Percentiles rank a stretch among this genome's conserved stretches.
phyloP scores from a whole-genome alignment of 2,888 invertebrate species.

The Dryobotodes eremita region DNA sequence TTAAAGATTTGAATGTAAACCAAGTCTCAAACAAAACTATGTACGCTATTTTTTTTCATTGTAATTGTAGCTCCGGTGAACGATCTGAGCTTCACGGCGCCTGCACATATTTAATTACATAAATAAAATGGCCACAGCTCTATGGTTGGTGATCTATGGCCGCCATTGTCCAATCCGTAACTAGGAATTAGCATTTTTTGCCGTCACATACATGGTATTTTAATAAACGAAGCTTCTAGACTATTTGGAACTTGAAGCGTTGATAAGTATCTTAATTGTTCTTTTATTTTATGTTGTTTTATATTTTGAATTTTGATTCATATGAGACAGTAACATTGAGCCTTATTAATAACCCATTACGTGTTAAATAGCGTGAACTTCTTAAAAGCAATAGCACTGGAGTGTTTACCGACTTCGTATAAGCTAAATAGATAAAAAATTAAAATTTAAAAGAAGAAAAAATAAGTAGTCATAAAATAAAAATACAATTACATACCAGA shows the following conservation, averaged over 20 bases:
- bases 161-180: conserved; percentile 65
- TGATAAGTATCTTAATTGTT: conserved; percentile 43
- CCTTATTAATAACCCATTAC: too few species aligned
- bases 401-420: neutral
- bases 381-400: neutral
- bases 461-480: too few species aligned
- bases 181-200: conserved; percentile 71
- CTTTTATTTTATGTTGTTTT: conserved; percentile 13
- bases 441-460: too few species aligned
- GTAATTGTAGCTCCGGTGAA: conserved; percentile 71
- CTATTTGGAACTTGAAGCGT: neutral
- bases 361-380: neutral
- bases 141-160: conserved; percentile 79
- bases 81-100: conserved; percentile 80
- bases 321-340: neutral
- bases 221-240: conserved; percentile 58
- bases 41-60: conserved; percentile 51
- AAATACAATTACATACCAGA: too few species aligned
- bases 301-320: neutral
- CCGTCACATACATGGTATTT: conserved; percentile 56
- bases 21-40: conserved; percentile 44
- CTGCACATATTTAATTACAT: conserved; percentile 83
- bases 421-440: neutral
- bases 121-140: conserved; percentile 67
- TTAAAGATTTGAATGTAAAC: neutral